phyloP scores from a whole-genome alignment of 2,797 vertebrate genomes.

The Melanotaenia nigrans region DNA sequence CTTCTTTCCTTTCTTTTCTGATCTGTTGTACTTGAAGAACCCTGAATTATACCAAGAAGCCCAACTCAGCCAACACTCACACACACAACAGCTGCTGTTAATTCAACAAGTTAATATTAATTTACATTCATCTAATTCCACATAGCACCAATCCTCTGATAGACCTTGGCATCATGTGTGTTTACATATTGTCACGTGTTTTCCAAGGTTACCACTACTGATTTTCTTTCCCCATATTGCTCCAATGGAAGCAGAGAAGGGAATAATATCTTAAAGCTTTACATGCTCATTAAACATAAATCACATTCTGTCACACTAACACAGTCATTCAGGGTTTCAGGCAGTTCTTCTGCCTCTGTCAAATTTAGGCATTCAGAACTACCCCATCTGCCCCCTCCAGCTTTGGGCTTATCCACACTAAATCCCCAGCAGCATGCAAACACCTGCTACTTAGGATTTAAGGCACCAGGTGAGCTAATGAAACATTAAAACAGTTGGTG shows the following conservation, averaged over 20 bases:
- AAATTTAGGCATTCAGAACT: slow-evolving; percentile 26
- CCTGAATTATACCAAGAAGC: too few relatives aligned
- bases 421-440: slow-evolving; percentile 60
- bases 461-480: slow-evolving; percentile 47
- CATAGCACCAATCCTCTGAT: background rate
- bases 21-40: too few relatives aligned
- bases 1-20: too few relatives aligned
- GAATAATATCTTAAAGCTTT: background rate
- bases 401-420: slow-evolving; percentile 66
- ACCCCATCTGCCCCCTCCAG: slow-evolving; percentile 65
- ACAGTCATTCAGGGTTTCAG: slow-evolving; percentile 45
- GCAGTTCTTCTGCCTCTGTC: slow-evolving; percentile 40
- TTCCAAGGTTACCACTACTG: slow-evolving; percentile 28
- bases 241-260: slow-evolving; percentile 13
- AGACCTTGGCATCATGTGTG: slow-evolving; percentile 38
- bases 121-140: slow-evolving; percentile 16
- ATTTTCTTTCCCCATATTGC: slow-evolving; percentile 23
- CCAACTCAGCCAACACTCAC: background rate
- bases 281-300: background rate
- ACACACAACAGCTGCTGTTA: slow-evolving; percentile 3
- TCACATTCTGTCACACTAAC: slow-evolving; percentile 21
- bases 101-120: background rate
- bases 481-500: slow-evolving; percentile 25
- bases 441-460: slow-evolving; percentile 49
- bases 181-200: slow-evolving; percentile 56